These are phyloP conservation scores for Mactra quadrangularis DNA, from an alignment of 1,140 invertebrate genomes.

Conservation along the genomic window DNA sequence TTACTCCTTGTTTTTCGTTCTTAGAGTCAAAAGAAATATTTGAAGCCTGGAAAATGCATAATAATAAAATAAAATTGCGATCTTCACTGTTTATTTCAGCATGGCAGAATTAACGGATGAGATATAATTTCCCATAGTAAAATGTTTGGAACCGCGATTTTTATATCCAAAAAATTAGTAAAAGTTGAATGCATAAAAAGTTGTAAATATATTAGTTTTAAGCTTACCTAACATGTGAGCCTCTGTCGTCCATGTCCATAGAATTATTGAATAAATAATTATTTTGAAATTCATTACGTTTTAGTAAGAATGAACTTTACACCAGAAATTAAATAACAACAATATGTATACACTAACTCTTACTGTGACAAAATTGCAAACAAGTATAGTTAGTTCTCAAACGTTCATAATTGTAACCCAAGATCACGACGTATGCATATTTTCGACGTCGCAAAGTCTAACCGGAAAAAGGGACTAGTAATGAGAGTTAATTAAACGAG, in stretches of 20 bases:
- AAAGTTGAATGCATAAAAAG: too few relatives aligned
- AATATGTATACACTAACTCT: neutral
- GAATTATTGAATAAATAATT: neutral
- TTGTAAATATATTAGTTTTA: too few relatives aligned
- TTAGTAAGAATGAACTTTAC: neutral
- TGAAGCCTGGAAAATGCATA: too few relatives aligned
- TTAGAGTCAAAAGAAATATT: too few relatives aligned
- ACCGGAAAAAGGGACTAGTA: neutral
- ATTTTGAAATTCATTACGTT: neutral
- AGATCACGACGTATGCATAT: neutral
- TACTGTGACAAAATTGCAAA: neutral
- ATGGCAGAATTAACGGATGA: too few relatives aligned
- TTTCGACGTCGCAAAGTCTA: neutral
- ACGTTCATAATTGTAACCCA: neutral
- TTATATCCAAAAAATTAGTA: too few relatives aligned
- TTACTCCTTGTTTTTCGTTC: too few relatives aligned
- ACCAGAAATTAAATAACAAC: neutral
- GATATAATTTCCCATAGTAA: too few relatives aligned
- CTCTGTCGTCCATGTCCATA: neutral
- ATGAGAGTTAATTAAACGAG: conserved; percentile 10
- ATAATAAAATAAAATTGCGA: too few relatives aligned
- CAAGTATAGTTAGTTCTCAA: neutral
- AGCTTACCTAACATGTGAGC: neutral
- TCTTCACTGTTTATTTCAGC: too few relatives aligned
- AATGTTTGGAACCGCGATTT: too few relatives aligned